phyloP scores from a whole-genome alignment of 2,113 vertebrate genomes.

The Nycticorax nycticorax region DNA sequence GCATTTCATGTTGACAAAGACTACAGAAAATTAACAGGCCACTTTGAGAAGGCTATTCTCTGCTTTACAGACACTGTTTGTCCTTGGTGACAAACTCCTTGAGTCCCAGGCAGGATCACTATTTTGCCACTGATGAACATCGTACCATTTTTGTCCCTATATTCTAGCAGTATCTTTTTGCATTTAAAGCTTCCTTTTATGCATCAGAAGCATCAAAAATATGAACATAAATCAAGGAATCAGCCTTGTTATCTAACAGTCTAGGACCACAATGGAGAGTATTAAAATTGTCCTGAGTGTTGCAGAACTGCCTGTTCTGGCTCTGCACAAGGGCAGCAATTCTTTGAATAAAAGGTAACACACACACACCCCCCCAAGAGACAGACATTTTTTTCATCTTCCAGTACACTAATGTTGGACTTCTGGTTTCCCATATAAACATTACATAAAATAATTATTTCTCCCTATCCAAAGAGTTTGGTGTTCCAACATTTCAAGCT shows the following conservation, averaged over 20 bases:
- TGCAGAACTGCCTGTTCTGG: background rate
- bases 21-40: background rate
- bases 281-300: background rate
- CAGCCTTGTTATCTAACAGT: background rate
- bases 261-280: background rate
- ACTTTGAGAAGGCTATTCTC: background rate
- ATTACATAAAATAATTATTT: background rate
- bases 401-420: background rate
- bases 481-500: background rate
- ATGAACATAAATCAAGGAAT: background rate
- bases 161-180: background rate
- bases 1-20: background rate
- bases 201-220: background rate
- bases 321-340: background rate
- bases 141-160: background rate
- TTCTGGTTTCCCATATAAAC: background rate
- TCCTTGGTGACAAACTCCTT: background rate
- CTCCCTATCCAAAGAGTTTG: background rate
- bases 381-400: background rate
- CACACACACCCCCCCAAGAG: background rate
- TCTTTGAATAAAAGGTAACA: background rate
- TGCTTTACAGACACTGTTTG: background rate
- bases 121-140: background rate
- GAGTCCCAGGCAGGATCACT: background rate
- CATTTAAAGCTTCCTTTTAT: background rate